These are phyloP conservation scores for Atethmia centrago DNA, from an alignment of 2,888 invertebrate species.

Conservation along the genomic window DNA sequence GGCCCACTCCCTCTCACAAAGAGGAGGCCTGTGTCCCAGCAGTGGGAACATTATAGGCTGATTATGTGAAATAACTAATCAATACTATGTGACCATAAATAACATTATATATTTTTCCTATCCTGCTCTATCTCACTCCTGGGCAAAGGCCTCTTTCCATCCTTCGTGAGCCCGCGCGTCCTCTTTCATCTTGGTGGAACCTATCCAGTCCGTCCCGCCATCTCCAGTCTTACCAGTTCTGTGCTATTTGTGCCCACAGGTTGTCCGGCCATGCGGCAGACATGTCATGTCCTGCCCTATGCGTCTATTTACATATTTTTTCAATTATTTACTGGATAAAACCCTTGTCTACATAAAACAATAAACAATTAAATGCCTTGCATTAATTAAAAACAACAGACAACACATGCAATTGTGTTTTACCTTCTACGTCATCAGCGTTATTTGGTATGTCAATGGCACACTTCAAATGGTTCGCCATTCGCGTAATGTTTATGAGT, in stretches of 20 bases:
- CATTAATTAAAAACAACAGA: slow-evolving; percentile 32
- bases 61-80: too few species aligned
- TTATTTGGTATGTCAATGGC: slow-evolving; percentile 28
- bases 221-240: too few species aligned
- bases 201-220: neutral
- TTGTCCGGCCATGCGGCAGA: too few species aligned
- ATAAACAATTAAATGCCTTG: slow-evolving; percentile 19
- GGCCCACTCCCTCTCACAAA: too few species aligned
- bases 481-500: neutral
- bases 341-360: neutral
- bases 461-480: neutral
- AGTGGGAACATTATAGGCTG: too few species aligned
- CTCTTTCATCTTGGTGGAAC: neutral
- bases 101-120: neutral
- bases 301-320: too few species aligned
- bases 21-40: too few species aligned
- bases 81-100: too few species aligned
- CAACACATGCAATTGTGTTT: slow-evolving; percentile 35
- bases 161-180: neutral
- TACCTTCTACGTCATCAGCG: slow-evolving; percentile 17
- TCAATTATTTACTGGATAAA: neutral
- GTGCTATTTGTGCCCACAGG: too few species aligned
- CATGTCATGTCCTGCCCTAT: too few species aligned
- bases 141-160: neutral
- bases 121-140: too few species aligned